Conservation (phyloP, 2,888 invertebrate species). For the Drosophila pseudotalamancana region DNA sequence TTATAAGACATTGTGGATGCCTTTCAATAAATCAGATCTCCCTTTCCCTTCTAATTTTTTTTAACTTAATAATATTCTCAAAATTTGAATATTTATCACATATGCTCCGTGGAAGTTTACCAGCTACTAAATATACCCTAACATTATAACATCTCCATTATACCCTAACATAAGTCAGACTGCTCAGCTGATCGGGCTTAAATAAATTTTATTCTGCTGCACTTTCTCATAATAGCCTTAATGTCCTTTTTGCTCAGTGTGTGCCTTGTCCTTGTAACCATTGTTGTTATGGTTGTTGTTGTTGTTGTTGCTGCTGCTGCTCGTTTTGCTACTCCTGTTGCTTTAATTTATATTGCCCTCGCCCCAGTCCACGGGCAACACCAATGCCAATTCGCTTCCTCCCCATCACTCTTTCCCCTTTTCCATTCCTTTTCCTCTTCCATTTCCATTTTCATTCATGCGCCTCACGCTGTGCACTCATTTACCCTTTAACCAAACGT, state of each 20-base stretch:
- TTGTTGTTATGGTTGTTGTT: constrained; percentile 27
- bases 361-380: constrained; percentile 12
- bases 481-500: constrained; percentile 76
- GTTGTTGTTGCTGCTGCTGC: constrained; percentile 22
- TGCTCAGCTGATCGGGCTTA: neutral
- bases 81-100: too few species aligned
- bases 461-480: constrained; percentile 72
- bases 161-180: neutral
- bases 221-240: constrained; percentile 1
- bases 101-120: too few species aligned
- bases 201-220: neutral
- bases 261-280: constrained; percentile 24
- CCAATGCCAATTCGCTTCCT: neutral
- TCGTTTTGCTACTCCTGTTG: constrained; percentile 29
- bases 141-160: too few species aligned
- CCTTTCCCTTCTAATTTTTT: too few species aligned
- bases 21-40: too few species aligned
- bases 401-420: neutral
- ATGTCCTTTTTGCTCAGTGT: constrained; percentile 39
- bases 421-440: neutral
- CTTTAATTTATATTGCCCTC: constrained; percentile 53
- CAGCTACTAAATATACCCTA: too few species aligned
- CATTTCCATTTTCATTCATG: constrained; percentile 55
- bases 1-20: too few species aligned
- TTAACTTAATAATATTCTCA: too few species aligned